A percentile compares a stretch with the other conserved stretches of the same genome.
These are phyloP conservation scores for Sphaerophoria taeniata DNA, from an alignment of 2,888 invertebrate species.

Conservation along the genomic window DNA sequence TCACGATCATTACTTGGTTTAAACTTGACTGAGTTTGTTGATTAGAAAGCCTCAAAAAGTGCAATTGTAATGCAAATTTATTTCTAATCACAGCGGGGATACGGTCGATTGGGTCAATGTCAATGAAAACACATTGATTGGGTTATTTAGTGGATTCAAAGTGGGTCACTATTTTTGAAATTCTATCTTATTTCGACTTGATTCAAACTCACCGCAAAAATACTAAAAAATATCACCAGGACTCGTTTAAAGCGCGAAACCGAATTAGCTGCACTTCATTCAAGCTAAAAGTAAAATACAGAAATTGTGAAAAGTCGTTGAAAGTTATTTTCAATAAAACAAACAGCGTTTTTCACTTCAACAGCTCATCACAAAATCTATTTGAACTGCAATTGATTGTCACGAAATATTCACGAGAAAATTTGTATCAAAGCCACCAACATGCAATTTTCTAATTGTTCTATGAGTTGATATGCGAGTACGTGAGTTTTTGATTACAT, in stretches of 20 bases:
- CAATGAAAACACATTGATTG: neutral
- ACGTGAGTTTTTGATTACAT: constrained; percentile 55
- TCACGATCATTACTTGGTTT: constrained; percentile 53
- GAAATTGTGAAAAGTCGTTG: neutral
- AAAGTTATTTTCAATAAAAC: neutral
- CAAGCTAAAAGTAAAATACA: neutral
- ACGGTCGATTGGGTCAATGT: constrained; percentile 54
- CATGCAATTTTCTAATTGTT: constrained; percentile 66
- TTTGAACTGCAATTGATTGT: constrained; percentile 19
- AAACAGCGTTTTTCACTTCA: constrained; percentile 31
- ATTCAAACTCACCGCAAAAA: no score
- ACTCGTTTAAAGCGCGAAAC: no score
- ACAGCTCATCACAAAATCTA: constrained; percentile 29
- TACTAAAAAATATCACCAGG: no score
- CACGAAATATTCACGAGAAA: constrained; percentile 15
- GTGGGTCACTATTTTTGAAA: neutral
- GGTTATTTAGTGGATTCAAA: neutral
- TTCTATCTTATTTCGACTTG: no score
- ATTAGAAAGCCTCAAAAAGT: constrained; percentile 33
- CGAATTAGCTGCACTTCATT: neutral
- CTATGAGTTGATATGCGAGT: neutral
- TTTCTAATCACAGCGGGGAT: constrained; percentile 35
- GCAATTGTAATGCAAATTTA: constrained; percentile 68
- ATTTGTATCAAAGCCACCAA: constrained; percentile 37
- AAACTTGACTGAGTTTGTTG: constrained; percentile 66